Percentiles rank a stretch among this genome's conserved stretches.
Evolutionary conservation across 2,797 vertebrate genomes (phyloP).

Genomic region (Chloroceryle inda): DNA sequence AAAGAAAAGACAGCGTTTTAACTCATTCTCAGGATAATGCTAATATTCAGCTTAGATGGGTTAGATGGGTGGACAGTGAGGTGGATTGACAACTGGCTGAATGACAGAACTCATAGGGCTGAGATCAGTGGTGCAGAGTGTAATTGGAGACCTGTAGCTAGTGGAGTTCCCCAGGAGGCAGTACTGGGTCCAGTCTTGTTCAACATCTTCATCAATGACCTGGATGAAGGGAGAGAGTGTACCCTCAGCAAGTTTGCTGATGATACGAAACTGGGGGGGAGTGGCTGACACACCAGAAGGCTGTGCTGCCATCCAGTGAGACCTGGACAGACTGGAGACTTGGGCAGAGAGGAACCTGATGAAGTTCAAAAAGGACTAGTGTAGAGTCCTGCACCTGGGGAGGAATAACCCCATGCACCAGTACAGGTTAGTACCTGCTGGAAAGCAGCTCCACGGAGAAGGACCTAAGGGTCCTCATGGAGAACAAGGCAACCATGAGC

Average conservation of each 20-base stretch:
- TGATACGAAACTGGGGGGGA: background rate
- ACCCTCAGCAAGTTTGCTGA: background rate
- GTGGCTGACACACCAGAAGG: background rate
- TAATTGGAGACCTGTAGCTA: background rate
- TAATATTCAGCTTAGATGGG: background rate
- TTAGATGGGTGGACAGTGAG: background rate
- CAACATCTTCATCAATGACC: background rate
- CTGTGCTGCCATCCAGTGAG: background rate
- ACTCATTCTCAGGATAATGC: background rate
- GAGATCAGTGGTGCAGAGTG: background rate
- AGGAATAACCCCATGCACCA: background rate
- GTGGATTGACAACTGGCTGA: background rate
- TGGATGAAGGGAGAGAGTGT: background rate
- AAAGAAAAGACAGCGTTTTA: background rate
- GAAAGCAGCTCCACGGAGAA: background rate
- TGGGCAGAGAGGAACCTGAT: background rate
- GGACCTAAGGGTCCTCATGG: background rate
- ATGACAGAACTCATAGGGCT: background rate
- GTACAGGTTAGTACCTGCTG: background rate
- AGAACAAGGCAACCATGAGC: background rate
- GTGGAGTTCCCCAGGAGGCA: background rate
- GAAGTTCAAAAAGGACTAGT: background rate
- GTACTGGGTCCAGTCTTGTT: background rate
- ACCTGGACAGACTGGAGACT: background rate
- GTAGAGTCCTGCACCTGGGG: background rate